Percentiles rank a stretch among this genome's conserved stretches.
Conservation (phyloP, 2,797 vertebrate genomes). For the Acropternis orthonyx region DNA sequence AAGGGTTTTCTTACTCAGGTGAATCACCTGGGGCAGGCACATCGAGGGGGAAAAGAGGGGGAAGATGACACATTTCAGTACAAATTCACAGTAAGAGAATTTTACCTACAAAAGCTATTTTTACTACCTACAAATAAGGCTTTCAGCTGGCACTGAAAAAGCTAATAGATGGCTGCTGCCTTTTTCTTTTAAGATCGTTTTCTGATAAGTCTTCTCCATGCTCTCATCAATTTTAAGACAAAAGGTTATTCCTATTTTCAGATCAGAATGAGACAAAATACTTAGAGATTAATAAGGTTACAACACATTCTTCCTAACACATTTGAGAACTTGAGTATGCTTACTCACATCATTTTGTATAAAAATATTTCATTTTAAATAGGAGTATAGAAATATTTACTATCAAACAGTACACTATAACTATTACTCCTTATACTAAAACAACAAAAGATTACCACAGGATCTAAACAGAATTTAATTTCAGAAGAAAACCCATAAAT, state of each 20-base stretch:
- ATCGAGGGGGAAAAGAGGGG: too few relatives aligned
- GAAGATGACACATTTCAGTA: not conserved
- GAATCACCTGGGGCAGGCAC: not conserved
- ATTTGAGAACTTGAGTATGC: not conserved
- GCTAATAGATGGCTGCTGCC: not conserved
- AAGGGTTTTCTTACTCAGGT: not conserved
- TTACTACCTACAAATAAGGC: conserved; percentile 10
- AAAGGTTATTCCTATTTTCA: conserved; percentile 7
- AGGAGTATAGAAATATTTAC: not conserved
- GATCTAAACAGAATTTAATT: not conserved
- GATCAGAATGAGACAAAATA: not conserved
- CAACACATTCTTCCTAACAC: not conserved
- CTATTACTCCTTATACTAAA: not conserved
- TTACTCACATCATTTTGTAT: not conserved
- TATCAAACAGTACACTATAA: not conserved
- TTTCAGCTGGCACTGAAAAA: conserved; percentile 1
- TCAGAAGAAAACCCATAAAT: not conserved
- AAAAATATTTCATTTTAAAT: not conserved
- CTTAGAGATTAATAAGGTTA: not conserved
- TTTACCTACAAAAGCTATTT: not conserved
- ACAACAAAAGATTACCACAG: not conserved
- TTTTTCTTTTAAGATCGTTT: not conserved
- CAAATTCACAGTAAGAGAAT: not conserved
- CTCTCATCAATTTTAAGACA: not conserved
- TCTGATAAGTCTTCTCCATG: not conserved